Percentiles rank a stretch among this genome's conserved stretches.
These are phyloP conservation scores for Motacilla tschutschensis DNA, from an alignment of 2,113 vertebrate genomes.

Conservation along the genomic window DNA sequence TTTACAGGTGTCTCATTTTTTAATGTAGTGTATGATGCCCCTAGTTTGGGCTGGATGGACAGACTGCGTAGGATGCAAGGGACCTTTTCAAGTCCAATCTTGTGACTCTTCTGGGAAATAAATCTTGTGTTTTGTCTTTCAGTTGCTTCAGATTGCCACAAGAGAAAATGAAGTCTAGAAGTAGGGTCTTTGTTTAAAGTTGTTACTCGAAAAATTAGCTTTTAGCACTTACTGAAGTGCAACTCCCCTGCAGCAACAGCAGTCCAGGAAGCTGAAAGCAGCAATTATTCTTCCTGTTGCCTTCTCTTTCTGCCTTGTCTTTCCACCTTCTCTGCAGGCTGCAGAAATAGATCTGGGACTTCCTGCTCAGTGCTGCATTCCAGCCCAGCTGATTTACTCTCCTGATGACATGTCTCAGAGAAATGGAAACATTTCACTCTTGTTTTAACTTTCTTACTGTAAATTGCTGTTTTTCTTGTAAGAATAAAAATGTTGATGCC, in stretches of 20 bases:
- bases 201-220: background rate
- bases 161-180: background rate
- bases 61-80: background rate
- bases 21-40: background rate
- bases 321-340: background rate
- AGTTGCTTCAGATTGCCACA: background rate
- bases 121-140: background rate
- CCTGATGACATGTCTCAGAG: background rate
- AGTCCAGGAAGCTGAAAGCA: background rate
- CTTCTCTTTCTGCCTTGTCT: background rate
- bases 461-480: background rate
- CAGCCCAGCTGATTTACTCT: background rate
- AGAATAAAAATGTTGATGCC: background rate
- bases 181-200: background rate
- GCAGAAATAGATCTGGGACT: background rate
- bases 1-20: background rate
- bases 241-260: background rate
- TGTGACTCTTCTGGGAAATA: background rate
- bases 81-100: background rate
- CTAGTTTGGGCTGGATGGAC: background rate
- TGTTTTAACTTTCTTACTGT: background rate
- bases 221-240: background rate
- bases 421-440: background rate
- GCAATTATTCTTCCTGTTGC: background rate
- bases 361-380: background rate